phyloP scores from a whole-genome alignment of 2,113 vertebrate genomes.

The Cathartes aura region DNA sequence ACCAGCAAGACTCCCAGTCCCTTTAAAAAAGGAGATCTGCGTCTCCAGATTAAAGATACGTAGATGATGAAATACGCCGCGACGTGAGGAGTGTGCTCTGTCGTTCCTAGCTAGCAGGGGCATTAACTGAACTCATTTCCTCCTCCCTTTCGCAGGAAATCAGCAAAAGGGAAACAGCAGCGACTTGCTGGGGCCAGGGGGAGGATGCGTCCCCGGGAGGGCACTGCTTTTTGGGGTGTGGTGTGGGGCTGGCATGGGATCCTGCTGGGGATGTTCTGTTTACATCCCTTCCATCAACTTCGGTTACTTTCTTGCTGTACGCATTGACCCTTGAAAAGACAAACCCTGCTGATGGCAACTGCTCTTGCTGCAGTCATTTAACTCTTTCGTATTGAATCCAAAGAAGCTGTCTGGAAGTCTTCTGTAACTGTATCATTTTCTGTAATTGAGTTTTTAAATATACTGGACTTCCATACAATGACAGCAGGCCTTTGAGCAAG shows the following conservation, averaged over 20 bases:
- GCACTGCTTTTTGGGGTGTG: not conserved
- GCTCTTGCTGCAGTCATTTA: not conserved
- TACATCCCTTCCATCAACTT: not conserved
- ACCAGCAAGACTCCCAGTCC: not conserved
- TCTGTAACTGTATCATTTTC: not conserved
- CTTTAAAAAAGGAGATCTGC: not conserved
- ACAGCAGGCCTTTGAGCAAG: not conserved
- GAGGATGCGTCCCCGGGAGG: not conserved
- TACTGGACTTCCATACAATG: not conserved
- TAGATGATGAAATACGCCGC: fast-evolving
- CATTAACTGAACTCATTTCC: not conserved
- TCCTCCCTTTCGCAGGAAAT: not conserved
- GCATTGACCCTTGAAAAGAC: not conserved
- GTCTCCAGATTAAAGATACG: not conserved
- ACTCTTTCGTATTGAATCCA: not conserved
- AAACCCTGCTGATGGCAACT: not conserved
- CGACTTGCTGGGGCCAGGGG: fast-evolving
- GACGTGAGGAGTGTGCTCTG: not conserved
- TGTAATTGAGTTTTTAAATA: not conserved
- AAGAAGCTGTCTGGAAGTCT: not conserved
- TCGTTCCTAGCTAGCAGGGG: not conserved
- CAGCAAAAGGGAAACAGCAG: not conserved
- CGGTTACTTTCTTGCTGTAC: fast-evolving
- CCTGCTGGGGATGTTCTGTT: not conserved
- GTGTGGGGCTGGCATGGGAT: not conserved